phyloP scores from a whole-genome alignment of 2,797 vertebrate species.

The Gallinago solitaria region DNA sequence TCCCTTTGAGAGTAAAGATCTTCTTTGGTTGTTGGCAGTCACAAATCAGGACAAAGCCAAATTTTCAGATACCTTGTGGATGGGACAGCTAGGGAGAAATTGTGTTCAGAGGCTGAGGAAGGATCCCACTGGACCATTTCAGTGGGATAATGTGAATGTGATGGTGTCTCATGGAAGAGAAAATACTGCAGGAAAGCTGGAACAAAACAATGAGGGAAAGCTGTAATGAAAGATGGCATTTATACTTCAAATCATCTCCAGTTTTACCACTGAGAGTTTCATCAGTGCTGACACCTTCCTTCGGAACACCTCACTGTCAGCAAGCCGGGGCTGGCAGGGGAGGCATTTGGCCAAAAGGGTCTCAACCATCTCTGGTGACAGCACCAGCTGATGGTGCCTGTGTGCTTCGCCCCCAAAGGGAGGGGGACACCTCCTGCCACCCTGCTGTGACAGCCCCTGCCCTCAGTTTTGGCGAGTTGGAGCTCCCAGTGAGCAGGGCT shows the following conservation, averaged over 20 bases:
- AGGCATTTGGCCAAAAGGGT: neutral
- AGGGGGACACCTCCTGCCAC: rapidly evolving
- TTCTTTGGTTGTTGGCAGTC: neutral
- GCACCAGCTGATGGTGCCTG: rapidly evolving
- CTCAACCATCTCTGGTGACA: neutral
- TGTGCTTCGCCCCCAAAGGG: neutral
- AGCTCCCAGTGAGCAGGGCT: neutral
- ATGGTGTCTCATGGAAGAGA: neutral
- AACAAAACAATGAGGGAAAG: neutral
- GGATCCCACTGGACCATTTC: neutral
- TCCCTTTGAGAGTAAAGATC: rapidly evolving
- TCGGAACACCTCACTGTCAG: neutral
- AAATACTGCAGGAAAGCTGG: neutral
- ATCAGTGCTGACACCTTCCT: neutral
- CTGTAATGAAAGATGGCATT: neutral
- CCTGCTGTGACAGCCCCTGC: neutral
- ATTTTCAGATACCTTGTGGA: neutral
- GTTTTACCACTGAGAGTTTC: neutral
- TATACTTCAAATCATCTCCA: neutral
- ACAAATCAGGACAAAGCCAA: neutral
- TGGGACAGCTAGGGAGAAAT: neutral
- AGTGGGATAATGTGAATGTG: neutral
- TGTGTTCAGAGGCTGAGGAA: neutral
- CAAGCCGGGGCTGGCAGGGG: neutral
- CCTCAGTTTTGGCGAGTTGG: rapidly evolving